These are phyloP conservation scores for Terebella lapidaria DNA, from an alignment of 2,888 invertebrate genomes.

Conservation along the genomic window DNA sequence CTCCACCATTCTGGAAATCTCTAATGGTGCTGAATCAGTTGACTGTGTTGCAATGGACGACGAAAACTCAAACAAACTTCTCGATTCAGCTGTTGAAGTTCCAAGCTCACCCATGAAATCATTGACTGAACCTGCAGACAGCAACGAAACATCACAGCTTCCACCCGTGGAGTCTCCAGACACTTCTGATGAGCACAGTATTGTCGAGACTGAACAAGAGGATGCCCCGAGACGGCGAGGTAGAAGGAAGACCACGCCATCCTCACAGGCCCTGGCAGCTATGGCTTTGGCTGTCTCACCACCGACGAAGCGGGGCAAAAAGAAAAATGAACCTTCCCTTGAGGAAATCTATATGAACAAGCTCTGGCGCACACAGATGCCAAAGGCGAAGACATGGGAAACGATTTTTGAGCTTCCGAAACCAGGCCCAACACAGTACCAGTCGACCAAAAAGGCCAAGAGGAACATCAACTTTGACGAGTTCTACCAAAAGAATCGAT, in stretches of 20 bases:
- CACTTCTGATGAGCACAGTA: not conserved
- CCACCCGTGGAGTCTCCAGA: not conserved
- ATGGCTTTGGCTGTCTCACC: not conserved
- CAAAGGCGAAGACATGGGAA: constrained; percentile 15
- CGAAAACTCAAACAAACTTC: not conserved
- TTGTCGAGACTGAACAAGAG: no score
- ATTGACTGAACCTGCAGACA: not conserved
- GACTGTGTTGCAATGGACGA: not conserved
- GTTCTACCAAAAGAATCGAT: not conserved
- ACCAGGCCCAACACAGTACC: not conserved
- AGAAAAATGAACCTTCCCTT: constrained; percentile 1
- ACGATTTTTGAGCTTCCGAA: constrained; percentile 20
- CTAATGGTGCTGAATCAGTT: not conserved
- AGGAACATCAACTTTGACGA: not conserved
- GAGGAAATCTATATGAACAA: constrained; percentile 22
- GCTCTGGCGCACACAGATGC: constrained; percentile 23
- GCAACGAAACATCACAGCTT: not conserved
- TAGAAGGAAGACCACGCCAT: not conserved
- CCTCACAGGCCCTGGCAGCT: not conserved
- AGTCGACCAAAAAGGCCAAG: not conserved
- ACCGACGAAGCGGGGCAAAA: not conserved
- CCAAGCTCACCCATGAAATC: not conserved
- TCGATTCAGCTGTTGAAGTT: not conserved
- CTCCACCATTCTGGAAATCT: not conserved
- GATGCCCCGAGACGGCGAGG: not conserved